Base-by-base conservation (phyloP, 2,888 invertebrate genomes). In the Thysanoteuthis rhombus region DNA sequence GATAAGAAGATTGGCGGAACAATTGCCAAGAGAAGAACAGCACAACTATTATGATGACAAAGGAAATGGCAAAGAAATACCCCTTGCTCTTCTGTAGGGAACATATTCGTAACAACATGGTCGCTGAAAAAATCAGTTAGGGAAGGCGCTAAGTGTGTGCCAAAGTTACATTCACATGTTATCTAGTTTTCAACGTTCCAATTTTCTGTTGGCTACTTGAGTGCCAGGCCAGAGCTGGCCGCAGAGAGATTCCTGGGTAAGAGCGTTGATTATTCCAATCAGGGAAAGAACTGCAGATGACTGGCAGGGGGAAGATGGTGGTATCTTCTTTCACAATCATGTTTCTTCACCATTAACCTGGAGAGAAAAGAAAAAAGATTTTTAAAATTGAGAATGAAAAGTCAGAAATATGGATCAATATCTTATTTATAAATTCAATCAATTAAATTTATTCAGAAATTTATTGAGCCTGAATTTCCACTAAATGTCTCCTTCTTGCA, bases 11-110 rank as follows among this genome's bases (percentile, higher is more conserved):
- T 38, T 92, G 91, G 36, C 91, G 89, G 19, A 94, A 58, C 89
- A 94, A 89, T 45, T 93, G 93, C 94, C 94, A 94, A 28, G 94
- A 93, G 89, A 94, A 93, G 42, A 92, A 47, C 19, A 42, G 22
- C 16, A 94, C 91, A 25, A 94, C 89, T n/a, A 91, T 93, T 45
- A 75, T 36, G 39, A 93, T 93, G 1, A 94, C 38, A 19, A 94
- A 38, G 47, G 94, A 94, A 39, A 94, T 93, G n/a, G 92, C 42
- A 40, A 94, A 38, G 47, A 94, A 94, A 89, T 93, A 93, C 32
- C 93, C 91, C 58, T 94, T 94, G 32, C 94, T 93, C 90, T 93
- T 89, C 1, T 93, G 93, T 91, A 93, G 90, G n/a, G 75, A 36
- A 75, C 75, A 75, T n/a, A 75, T 75, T 75, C 94, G 93, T 89